These are phyloP conservation scores for Barypeithes pellucidus DNA, from an alignment of 2,888 invertebrate genomes.

Conservation along the genomic window DNA sequence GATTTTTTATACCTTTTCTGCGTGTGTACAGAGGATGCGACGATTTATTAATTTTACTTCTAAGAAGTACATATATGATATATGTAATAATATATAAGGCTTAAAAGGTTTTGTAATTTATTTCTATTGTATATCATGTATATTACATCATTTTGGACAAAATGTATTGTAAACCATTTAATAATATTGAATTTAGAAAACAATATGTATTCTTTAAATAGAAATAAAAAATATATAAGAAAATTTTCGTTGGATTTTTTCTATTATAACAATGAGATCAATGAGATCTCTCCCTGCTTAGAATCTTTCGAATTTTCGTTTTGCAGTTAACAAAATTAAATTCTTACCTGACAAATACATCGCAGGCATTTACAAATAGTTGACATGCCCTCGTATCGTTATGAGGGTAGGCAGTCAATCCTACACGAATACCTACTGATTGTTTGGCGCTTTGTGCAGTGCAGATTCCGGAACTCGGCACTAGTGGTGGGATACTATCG, in stretches of 20 bases:
- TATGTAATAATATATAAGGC: slow-evolving; percentile 56
- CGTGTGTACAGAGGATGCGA: slow-evolving; percentile 58
- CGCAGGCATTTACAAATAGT: too few species aligned
- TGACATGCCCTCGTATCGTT: too few species aligned
- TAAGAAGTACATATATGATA: slow-evolving; percentile 65
- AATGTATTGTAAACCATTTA: slow-evolving; percentile 68
- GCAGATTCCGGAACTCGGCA: too few species aligned
- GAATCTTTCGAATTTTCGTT: too few species aligned
- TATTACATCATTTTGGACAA: slow-evolving; percentile 66
- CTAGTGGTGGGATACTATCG: too few species aligned
- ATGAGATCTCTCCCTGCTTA: too few species aligned
- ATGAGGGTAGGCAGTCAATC: too few species aligned
- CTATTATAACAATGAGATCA: too few species aligned
- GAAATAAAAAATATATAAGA: slow-evolving; percentile 61
- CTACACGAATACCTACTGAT: neutral
- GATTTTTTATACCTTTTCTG: slow-evolving; percentile 57
- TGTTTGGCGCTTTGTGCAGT: neutral
- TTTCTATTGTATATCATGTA: slow-evolving; percentile 63
- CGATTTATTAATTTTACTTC: slow-evolving; percentile 64
- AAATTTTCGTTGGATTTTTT: neutral
- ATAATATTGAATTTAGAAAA: slow-evolving; percentile 71
- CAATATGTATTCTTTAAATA: slow-evolving; percentile 72
- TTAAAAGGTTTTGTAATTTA: slow-evolving; percentile 60
- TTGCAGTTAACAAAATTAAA: too few species aligned
- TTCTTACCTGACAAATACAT: too few species aligned